Conservation (phyloP, 2,113 vertebrate genomes). For the Passer montanus region DNA sequence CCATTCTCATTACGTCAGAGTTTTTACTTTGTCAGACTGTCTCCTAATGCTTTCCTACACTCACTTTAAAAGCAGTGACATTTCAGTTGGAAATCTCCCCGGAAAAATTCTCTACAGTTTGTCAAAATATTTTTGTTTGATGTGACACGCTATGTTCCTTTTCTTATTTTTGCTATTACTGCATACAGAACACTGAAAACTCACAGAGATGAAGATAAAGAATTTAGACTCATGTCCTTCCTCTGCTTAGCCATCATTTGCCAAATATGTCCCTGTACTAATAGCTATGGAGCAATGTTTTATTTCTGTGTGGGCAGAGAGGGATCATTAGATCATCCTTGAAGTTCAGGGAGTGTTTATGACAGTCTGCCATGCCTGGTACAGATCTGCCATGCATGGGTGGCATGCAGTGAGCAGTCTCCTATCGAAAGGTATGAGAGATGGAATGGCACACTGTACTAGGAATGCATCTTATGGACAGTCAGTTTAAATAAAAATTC, state of each 20-base stretch:
- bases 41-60: neutral
- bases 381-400: neutral
- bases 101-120: neutral
- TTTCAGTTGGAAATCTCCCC: slow-evolving; percentile 1
- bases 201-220: too few relatives aligned
- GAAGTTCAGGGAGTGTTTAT: neutral
- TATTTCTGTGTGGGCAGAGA: neutral
- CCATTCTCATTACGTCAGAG: neutral
- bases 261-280: neutral
- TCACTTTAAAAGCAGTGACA: neutral
- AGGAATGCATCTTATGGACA: neutral
- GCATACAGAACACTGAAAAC: neutral
- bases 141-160: neutral
- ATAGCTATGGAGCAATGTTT: neutral
- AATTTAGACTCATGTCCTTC: neutral
- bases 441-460: neutral
- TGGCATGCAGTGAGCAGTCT: neutral
- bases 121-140: slow-evolving; percentile 57
- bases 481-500: neutral
- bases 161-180: slow-evolving; percentile 19
- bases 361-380: neutral
- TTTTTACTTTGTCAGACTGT: neutral
- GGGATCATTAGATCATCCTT: neutral
- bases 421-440: neutral
- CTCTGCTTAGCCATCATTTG: neutral